Evolutionary conservation across 2,888 invertebrate genomes (phyloP), one percentile per base, ranked within the genome.

Genomic region (Meiosimyza decipiens): DNA sequence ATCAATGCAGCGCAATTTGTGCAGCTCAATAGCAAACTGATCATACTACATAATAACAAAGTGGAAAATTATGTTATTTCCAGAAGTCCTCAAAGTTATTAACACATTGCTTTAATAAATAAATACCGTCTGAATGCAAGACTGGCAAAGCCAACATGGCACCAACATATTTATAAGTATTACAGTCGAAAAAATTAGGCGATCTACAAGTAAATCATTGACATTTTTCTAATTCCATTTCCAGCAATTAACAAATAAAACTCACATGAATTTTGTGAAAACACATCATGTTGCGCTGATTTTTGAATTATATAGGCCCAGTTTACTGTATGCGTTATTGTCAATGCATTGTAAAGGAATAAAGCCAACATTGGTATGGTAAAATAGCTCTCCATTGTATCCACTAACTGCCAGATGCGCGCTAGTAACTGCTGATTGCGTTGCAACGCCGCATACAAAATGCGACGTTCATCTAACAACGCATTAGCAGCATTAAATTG

Each of bases 131-230:
- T 77, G 77, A 15, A 80, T 79, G 72, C 85, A 84, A 16, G 71
- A 76, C 40, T 85, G 82, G 52, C 80, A 79, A 3, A 81, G 64
- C 74, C 77, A 81, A 59, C 83, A 85, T 6, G 82, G 79, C 16
- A 82, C 15, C 9, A 84, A 33, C 40, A 84, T 78, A 40, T 77
- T 80, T 0, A 78, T 5, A 12, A 80, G 49, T 3, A 79, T 33
- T 11, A 80, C 6, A 0, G 71, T 0, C 0, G 79, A 72, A 11
- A 75, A 77, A 2, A 62, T 66, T 0, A 79, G n/a, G 0, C 84
- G 81, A 62, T 57, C 84, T 84, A 69, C 18, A 73, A 77, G 47
- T 18, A 16, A 65, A 1, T 64, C 66, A 22, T 28, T 18, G 5
- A 47, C 40, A 47, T 7, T 15, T 15, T 13, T 1, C 33, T 40